Percentiles rank a stretch among this genome's conserved stretches.
Conservation (phyloP, 2,113 vertebrate genomes). For the Maccullochella peelii region DNA sequence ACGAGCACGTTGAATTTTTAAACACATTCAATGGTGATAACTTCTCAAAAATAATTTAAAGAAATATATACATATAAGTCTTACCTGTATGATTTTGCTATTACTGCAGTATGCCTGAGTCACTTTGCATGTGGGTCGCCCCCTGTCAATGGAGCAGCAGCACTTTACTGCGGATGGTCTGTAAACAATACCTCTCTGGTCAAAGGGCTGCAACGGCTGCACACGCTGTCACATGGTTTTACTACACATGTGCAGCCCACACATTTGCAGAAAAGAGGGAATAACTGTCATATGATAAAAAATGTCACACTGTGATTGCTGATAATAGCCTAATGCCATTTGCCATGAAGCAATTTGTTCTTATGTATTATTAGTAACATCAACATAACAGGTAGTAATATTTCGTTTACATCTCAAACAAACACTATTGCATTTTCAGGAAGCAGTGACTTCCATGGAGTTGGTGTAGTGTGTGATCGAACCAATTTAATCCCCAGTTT, state of each 20-base stretch:
- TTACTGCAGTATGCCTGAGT: background rate
- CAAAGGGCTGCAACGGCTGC: constrained; percentile 77
- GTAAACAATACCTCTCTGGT: constrained; percentile 64
- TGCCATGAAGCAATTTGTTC: background rate
- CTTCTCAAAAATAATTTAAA: background rate
- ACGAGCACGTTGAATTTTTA: background rate
- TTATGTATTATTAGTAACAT: background rate
- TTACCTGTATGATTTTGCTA: constrained; percentile 25
- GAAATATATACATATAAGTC: background rate
- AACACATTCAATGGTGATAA: background rate
- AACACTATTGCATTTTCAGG: constrained; percentile 8
- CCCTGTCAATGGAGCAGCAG: background rate
- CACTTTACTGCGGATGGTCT: constrained; percentile 10
- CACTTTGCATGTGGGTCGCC: background rate
- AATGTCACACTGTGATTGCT: background rate
- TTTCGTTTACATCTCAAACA: background rate
- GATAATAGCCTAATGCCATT: background rate
- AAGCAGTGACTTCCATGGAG: constrained; percentile 4
- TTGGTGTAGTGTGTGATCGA: constrained; percentile 39
- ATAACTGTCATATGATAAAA: background rate
- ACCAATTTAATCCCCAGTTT: constrained; percentile 64
- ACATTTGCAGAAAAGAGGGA: background rate
- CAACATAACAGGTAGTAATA: background rate
- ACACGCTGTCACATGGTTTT: constrained; percentile 52
- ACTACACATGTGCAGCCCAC: constrained; percentile 18